These are phyloP conservation scores for Pseudococcus longispinus DNA, from an alignment of 2,888 invertebrate species.

Conservation along the genomic window DNA sequence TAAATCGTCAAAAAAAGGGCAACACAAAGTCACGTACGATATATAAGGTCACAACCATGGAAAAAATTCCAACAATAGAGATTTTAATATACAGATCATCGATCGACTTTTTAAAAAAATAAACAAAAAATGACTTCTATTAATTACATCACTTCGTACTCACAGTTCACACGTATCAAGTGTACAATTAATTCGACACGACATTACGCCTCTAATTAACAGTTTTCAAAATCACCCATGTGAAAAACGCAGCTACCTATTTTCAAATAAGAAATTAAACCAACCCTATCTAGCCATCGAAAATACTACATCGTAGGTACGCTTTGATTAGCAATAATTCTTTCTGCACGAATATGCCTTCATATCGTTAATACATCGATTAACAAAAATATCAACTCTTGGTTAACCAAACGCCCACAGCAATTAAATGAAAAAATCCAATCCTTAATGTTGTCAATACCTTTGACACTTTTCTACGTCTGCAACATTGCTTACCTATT, in stretches of 20 bases:
- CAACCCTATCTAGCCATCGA: not conserved
- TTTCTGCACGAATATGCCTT: not conserved
- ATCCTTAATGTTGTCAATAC: conserved; percentile 9
- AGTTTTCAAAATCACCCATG: not conserved
- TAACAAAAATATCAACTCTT: conserved; percentile 22
- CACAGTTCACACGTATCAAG: not conserved
- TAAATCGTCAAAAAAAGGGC: not conserved
- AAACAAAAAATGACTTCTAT: not conserved
- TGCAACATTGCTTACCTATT: not conserved
- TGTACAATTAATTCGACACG: not conserved
- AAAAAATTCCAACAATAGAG: not conserved
- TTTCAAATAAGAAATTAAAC: not conserved
- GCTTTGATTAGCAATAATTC: conserved; percentile 7
- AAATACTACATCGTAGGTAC: not conserved
- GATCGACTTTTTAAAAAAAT: not conserved
- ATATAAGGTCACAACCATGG: not conserved
- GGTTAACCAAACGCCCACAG: not conserved
- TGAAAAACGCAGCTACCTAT: not conserved
- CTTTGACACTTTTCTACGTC: not conserved
- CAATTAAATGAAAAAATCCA: not conserved
- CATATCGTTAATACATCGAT: not conserved
- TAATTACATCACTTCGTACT: not conserved
- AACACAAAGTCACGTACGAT: not conserved
- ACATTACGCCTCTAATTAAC: not conserved
- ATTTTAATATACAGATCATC: not conserved